Evolutionary conservation across 2,888 invertebrate genomes (phyloP).

Genomic region (Encarsia formosa): DNA sequence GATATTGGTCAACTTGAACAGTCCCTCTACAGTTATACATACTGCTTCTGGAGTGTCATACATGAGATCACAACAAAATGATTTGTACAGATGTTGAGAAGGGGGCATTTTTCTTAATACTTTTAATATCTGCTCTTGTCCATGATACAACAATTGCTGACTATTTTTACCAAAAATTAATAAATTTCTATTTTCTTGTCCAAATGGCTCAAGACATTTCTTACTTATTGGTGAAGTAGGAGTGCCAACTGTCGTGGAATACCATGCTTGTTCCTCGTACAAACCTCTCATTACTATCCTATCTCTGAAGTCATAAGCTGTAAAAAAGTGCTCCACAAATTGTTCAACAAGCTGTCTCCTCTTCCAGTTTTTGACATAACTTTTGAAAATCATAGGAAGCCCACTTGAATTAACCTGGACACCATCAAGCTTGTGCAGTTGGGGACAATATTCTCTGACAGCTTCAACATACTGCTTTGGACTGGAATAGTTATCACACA

Average conservation of each 20-base stretch:
- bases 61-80: constrained; percentile 49
- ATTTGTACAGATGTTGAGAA: constrained; percentile 55
- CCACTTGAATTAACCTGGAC: constrained; percentile 37
- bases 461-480: constrained; percentile 59
- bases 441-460: constrained; percentile 55
- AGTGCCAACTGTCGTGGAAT: constrained; percentile 56
- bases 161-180: constrained; percentile 32
- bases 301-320: constrained; percentile 61
- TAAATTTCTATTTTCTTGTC: constrained; percentile 52
- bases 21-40: constrained; percentile 55
- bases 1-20: constrained; percentile 51
- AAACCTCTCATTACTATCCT: constrained; percentile 56
- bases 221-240: constrained; percentile 21
- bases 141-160: constrained; percentile 35
- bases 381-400: constrained; percentile 34
- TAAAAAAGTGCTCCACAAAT: constrained; percentile 65
- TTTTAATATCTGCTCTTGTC: constrained; percentile 38
- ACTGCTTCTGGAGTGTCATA: constrained; percentile 31
- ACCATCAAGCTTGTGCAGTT: constrained; percentile 57
- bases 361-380: constrained; percentile 31
- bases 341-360: constrained; percentile 54
- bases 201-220: constrained; percentile 32
- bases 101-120: constrained; percentile 51
- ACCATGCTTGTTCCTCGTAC: constrained; percentile 62
- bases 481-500: constrained; percentile 63